Percentiles rank a stretch among this genome's conserved stretches.
Evolutionary conservation across 2,888 invertebrate genomes (phyloP).

Genomic region (Acanthosepion pharaonis): DNA sequence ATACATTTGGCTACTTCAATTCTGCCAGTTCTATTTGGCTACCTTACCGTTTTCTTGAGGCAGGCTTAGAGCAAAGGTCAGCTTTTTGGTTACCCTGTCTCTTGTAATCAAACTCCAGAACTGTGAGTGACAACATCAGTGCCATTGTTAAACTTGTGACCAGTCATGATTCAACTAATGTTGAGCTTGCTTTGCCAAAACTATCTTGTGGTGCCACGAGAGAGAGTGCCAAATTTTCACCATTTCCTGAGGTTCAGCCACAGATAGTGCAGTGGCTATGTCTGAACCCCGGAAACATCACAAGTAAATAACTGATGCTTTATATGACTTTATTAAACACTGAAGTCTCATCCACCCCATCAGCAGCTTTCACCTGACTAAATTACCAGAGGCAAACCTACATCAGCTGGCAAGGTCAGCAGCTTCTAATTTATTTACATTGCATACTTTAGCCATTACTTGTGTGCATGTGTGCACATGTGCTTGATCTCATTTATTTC

Average conservation of each 20-base stretch:
- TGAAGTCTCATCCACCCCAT: background rate
- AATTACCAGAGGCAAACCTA: background rate
- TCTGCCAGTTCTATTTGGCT: background rate
- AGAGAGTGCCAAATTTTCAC: background rate
- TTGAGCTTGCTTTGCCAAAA: background rate
- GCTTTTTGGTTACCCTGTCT: background rate
- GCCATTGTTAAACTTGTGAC: background rate
- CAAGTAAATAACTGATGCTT: background rate
- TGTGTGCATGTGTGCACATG: background rate
- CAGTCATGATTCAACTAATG: background rate
- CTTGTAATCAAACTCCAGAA: background rate
- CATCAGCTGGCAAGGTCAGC: background rate
- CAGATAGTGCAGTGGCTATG: background rate
- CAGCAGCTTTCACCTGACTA: background rate
- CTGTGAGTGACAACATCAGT: background rate
- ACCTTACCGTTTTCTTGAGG: background rate
- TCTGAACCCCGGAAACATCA: background rate
- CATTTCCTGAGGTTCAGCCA: background rate
- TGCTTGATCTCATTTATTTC: background rate
- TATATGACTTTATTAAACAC: conserved; percentile 33
- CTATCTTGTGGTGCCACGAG: background rate
- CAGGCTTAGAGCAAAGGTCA: background rate
- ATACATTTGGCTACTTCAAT: background rate
- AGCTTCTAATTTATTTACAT: background rate
- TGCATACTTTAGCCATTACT: background rate